Base-by-base conservation (phyloP, 1,140 invertebrate species). In the Coptotermes formosanus region DNA sequence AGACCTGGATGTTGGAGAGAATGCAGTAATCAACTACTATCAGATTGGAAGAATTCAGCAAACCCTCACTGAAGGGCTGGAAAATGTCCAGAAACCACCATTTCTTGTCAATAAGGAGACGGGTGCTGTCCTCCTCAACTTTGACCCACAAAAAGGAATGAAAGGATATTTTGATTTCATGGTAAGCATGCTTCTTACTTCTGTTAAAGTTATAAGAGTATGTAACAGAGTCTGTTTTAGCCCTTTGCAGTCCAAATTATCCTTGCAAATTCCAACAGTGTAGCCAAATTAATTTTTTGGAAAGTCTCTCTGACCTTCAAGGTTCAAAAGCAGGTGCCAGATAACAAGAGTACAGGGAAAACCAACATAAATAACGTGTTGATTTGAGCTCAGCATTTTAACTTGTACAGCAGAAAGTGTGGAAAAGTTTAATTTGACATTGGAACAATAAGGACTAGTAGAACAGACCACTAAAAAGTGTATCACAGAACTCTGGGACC, bases 161-260 rank as follows among this genome's bases (percentile, higher is more conserved):
- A 98, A 98, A 90, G 98, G 98, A 84, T 98, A 98, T 90, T 99
- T 99, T 91, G 96, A 98, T 90, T 98, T 99, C 89, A 95, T 95
- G 92, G 95, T 96, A 89, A 88, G 88, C 87, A 75, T 21, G 85
- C 43, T 38, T 30, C 55, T 55, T 4, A 55, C 52, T 19, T 55
- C 52, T 16, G 19, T 55, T 55, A 21, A 55, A 19, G 7, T 55
- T 55, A 21, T 55, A 55, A 16, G 0, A 55, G 2, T 21, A 55
- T 4, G 2, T 21, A 55, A 16, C 4, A 55, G 19, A 4, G 16
- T 48, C 48, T 48, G 19, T 55, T 16, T 55, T 84, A 43, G 9
- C 85, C 38, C 25, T 85, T 19, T 59, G n/a, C 3, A 3, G 38
- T 38, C 38, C 38, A 38, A 38, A 38, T 38, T 38, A 38, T 38